A percentile compares a stretch with the other conserved stretches of the same genome.
Evolutionary conservation across 1,140 invertebrate species (phyloP).

Genomic region (Drosophila miranda): DNA sequence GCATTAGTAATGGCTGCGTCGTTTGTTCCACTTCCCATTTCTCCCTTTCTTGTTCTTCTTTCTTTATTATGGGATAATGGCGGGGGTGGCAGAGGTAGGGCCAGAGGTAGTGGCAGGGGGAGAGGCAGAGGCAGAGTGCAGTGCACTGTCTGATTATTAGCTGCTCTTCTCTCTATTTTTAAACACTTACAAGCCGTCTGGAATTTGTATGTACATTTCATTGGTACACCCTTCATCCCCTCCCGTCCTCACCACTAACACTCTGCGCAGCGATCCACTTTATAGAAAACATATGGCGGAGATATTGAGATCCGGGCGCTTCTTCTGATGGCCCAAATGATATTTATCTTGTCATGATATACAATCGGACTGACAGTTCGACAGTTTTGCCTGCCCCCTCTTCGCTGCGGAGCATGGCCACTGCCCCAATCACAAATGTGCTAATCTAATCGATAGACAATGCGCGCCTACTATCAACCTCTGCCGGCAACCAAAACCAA

Average conservation of each 20-base stretch:
- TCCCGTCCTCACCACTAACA: too few relatives aligned
- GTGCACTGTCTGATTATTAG: slow-evolving; percentile 64
- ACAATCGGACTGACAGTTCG: slow-evolving; percentile 55
- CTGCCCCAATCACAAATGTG: slow-evolving; percentile 37
- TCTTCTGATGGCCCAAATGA: slow-evolving; percentile 40
- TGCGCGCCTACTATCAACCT: slow-evolving; percentile 47
- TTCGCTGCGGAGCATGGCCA: slow-evolving; percentile 3
- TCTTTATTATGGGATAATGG: slow-evolving; percentile 46
- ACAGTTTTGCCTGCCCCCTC: slow-evolving; percentile 15
- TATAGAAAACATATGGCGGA: slow-evolving; percentile 31
- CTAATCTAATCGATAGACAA: slow-evolving; percentile 70
- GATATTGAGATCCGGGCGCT: slow-evolving; percentile 23
- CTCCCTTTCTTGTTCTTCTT: slow-evolving; percentile 19
- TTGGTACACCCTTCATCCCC: slow-evolving; percentile 4
- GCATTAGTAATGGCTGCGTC: slow-evolving; percentile 65
- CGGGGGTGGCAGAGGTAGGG: background rate
- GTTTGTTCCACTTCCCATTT: slow-evolving; percentile 58
- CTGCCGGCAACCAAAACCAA: background rate
- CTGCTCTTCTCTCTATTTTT: slow-evolving; percentile 57
- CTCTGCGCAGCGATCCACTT: background rate
- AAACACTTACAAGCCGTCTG: slow-evolving; percentile 65
- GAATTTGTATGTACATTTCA: slow-evolving; percentile 49
- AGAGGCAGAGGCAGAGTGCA: slow-evolving; percentile 5
- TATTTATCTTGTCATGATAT: slow-evolving; percentile 66
- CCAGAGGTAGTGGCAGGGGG: slow-evolving; percentile 29